phyloP scores from a whole-genome alignment of 2,888 invertebrate genomes.

The Matsumyia berberina region DNA sequence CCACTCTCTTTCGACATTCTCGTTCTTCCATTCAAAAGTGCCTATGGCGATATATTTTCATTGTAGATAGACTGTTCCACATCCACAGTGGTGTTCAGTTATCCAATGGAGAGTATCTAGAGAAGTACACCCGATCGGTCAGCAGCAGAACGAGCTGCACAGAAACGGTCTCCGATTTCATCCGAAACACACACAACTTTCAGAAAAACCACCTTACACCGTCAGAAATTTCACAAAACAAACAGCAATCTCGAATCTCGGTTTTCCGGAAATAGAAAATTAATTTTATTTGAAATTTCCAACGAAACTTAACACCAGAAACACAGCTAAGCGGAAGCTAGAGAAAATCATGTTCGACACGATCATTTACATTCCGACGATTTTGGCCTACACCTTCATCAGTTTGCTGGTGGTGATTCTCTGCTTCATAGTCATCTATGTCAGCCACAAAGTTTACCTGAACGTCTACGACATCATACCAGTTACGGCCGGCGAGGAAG shows the following conservation, averaged over 20 bases:
- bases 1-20: conserved; percentile 1
- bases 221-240: background rate
- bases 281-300: conserved; percentile 5
- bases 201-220: conserved; percentile 44
- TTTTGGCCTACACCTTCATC: conserved; percentile 83
- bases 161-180: conserved; percentile 27
- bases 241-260: background rate
- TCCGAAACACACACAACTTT: background rate
- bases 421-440: conserved; percentile 82
- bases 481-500: conserved; percentile 66
- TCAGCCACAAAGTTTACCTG: conserved; percentile 82
- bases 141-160: background rate
- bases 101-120: conserved; percentile 56
- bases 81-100: conserved; percentile 61
- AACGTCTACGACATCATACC: conserved; percentile 82
- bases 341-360: conserved; percentile 80
- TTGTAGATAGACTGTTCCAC: conserved; percentile 8
- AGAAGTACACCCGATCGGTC: conserved; percentile 45
- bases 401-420: conserved; percentile 81
- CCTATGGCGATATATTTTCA: conserved; percentile 10
- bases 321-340: conserved; percentile 15
- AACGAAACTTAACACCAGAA: background rate
- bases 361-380: conserved; percentile 82
- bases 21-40: conserved; percentile 23
- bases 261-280: background rate